These are phyloP conservation scores for Marmota flaviventris DNA, from an alignment of 2,113 vertebrate genomes.

Conservation along the genomic window DNA sequence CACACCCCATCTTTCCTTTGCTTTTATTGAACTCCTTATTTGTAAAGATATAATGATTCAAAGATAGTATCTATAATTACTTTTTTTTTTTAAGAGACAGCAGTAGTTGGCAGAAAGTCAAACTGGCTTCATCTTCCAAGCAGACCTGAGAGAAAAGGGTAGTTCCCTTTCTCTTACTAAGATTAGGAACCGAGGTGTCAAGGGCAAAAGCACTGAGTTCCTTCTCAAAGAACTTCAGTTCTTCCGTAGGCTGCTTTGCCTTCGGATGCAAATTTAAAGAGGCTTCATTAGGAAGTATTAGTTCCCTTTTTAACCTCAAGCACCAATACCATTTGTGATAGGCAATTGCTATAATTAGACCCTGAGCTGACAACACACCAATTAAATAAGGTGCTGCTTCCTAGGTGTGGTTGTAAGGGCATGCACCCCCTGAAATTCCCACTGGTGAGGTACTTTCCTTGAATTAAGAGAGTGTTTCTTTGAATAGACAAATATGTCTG, in stretches of 20 bases:
- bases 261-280: conserved; percentile 74
- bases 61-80: conserved; percentile 28
- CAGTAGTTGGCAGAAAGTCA: conserved; percentile 15
- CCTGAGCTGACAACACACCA: background rate
- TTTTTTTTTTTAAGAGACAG: background rate
- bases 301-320: conserved; percentile 81
- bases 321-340: conserved; percentile 67
- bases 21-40: background rate
- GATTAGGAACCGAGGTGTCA: conserved; percentile 66
- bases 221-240: conserved; percentile 13
- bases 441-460: conserved; percentile 77
- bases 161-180: conserved; percentile 78
- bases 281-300: conserved; percentile 78
- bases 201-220: background rate
- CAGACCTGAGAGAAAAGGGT: conserved; percentile 58
- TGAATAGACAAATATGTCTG: conserved; percentile 12
- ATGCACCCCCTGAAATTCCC: conserved; percentile 74
- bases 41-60: conserved; percentile 43
- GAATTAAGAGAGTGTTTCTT: conserved; percentile 62
- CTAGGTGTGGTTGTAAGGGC: conserved; percentile 66
- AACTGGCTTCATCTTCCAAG: conserved; percentile 55
- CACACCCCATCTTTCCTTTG: background rate
- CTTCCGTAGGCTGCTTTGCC: conserved; percentile 1
- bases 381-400: conserved; percentile 20
- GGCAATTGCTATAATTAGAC: conserved; percentile 70